Conservation (phyloP, 2,797 vertebrate genomes). For the Sebastes trivittatus region DNA sequence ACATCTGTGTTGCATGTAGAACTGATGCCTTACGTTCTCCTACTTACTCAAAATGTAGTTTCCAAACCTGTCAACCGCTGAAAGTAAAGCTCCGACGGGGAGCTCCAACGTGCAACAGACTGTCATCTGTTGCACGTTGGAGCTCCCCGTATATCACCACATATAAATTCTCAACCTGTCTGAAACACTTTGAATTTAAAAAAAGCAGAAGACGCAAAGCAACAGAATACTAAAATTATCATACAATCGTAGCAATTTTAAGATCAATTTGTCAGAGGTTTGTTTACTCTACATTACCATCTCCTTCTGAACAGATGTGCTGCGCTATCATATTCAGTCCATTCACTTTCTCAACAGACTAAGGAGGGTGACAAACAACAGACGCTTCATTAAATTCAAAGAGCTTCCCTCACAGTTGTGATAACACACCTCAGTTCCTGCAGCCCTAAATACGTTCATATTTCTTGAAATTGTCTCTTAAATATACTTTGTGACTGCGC, state of each 20-base stretch:
- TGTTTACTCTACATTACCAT: constrained; percentile 45
- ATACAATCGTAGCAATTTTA: constrained; percentile 22
- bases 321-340: constrained; percentile 13
- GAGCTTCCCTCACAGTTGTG: constrained; percentile 18
- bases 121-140: not conserved
- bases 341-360: constrained; percentile 25
- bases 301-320: constrained; percentile 54
- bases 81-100: not conserved
- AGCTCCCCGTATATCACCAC: not conserved
- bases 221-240: not conserved
- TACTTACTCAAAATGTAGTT: not conserved
- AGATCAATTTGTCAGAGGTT: constrained; percentile 39
- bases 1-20: not conserved
- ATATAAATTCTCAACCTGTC: not conserved
- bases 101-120: not conserved
- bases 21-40: not conserved
- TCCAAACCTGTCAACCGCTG: not conserved
- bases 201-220: not conserved
- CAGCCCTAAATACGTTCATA: constrained; percentile 18
- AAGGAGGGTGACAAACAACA: constrained; percentile 45
- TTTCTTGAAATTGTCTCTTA: not conserved
- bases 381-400: constrained; percentile 58
- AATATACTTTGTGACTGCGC: not conserved
- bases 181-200: not conserved
- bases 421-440: constrained; percentile 23